Conservation (phyloP, 2,888 invertebrate species). For the Dicranocentrus wangi region DNA sequence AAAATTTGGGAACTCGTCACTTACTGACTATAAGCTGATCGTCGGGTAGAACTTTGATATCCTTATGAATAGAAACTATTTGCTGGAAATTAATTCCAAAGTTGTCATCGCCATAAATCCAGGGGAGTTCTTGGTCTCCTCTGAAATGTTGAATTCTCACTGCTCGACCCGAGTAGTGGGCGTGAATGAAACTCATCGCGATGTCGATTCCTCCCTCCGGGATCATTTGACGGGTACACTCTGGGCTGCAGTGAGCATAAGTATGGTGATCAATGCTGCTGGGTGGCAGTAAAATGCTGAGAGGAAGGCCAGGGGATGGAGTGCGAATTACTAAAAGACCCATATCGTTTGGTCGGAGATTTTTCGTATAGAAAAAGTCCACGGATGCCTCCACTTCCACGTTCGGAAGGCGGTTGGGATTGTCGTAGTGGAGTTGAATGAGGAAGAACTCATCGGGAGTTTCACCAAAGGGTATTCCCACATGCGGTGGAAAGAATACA, state of each 20-base stretch:
- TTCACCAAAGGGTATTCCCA: slow-evolving; percentile 38
- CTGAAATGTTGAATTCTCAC: slow-evolving; percentile 12
- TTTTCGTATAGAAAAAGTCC: slow-evolving; percentile 38
- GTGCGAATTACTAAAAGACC: background rate
- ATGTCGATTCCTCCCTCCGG: slow-evolving; percentile 23
- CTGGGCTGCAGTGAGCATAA: slow-evolving; percentile 8
- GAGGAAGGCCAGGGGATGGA: background rate
- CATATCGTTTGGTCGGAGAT: slow-evolving; percentile 32
- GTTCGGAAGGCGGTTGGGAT: slow-evolving; percentile 10
- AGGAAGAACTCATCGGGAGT: slow-evolving; percentile 35
- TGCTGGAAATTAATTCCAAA: slow-evolving; percentile 37
- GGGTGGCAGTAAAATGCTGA: slow-evolving; percentile 43
- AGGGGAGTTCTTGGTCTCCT: slow-evolving; percentile 37
- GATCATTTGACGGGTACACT: slow-evolving; percentile 2
- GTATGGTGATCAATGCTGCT: slow-evolving; percentile 7
- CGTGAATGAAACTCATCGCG: background rate
- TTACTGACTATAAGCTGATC: slow-evolving; percentile 31
- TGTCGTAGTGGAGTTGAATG: slow-evolving; percentile 41
- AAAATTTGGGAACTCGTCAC: background rate
- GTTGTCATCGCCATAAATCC: slow-evolving; percentile 42
- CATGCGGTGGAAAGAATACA: slow-evolving; percentile 23
- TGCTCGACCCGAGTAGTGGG: slow-evolving; percentile 47
- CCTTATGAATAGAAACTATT: slow-evolving; percentile 3
- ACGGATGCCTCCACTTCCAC: background rate
- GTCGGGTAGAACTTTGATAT: slow-evolving; percentile 34